phyloP scores from a whole-genome alignment of 2,888 invertebrate genomes.

The Aleiodes leptofemur region DNA sequence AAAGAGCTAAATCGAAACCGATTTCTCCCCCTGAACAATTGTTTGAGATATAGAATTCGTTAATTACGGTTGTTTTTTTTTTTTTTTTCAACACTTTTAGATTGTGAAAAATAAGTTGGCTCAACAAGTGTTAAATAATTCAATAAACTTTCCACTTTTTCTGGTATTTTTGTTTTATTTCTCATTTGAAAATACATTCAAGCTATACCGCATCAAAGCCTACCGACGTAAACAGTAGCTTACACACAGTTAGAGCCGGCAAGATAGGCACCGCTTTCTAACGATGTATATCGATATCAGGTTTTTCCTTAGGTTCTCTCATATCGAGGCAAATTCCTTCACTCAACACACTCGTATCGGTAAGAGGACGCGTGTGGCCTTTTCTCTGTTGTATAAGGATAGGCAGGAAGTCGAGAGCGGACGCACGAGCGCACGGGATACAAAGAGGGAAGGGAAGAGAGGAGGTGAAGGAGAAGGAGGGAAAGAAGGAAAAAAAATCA shows the following conservation, averaged over 20 bases:
- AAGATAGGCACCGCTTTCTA: conserved; percentile 48
- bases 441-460: conserved; percentile 39
- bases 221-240: conserved; percentile 12
- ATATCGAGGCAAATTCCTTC: conserved; percentile 27
- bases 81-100: no score
- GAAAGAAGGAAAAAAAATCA: conserved; percentile 77
- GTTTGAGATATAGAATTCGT: no score
- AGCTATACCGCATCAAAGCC: neutral
- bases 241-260: conserved; percentile 43
- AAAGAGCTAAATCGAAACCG: conserved; percentile 7
- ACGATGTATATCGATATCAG: conserved; percentile 53
- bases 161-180: no score
- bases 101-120: no score
- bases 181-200: no score
- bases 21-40: conserved; percentile 28
- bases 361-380: conserved; percentile 50
- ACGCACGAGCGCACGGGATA: conserved; percentile 48
- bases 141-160: no score
- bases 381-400: conserved; percentile 55
- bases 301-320: conserved; percentile 41
- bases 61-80: no score
- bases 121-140: no score
- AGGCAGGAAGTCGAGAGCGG: conserved; percentile 60
- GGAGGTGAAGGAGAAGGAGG: conserved; percentile 61
- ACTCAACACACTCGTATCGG: conserved; percentile 35